Evolutionary conservation across 2,113 vertebrate genomes (phyloP), one percentile per base, ranked within the genome.

Genomic region (Myotis brandtii): DNA sequence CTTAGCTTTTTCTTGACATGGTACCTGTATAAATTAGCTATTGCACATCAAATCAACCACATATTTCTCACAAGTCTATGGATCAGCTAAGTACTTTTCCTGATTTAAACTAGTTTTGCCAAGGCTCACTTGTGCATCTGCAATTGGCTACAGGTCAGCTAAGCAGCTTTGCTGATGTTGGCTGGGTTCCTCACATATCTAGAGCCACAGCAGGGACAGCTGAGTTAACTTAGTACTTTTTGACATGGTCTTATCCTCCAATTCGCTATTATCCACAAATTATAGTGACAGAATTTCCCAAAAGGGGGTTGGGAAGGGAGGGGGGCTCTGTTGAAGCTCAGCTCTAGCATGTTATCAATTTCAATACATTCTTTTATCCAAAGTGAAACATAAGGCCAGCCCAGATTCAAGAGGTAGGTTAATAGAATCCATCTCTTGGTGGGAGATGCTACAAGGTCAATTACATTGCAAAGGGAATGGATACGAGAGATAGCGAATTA

Each of bases 101-200:
- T 94, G 67, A 88, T 76, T 94, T 88, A 81, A 85, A 46, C 66
- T 52, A 76, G 54, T 75, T 46, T 83, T 86, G 7, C 34, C 67
- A 69, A 43, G 50, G 59, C 67, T 56, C 54, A 87, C 9, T 64
- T 91, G 67, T 89, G 43, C 30, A 59, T 46, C 62, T 95, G 80
- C 16, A 73, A 7, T 79, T 94, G 75, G 72, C 83, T 85, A 9
- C 13, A 89, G 27, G 17, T 92, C 64, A 80, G 54, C 66, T 80
- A 69, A 73, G 66, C n/a, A 77, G 46, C 75, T 43, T 83, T 93
- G 62, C 52, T 37, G 21, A 52, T 62, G 3, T 86, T 83, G 54
- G 43, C 56, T 66, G 40, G 43, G 48, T 87, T 94, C 34, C 32
- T 92, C 27, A 88, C 66, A 59, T 86, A 48, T 37, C 37, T 80